These are phyloP conservation scores for Eupithecia centaureata DNA, from an alignment of 2,888 invertebrate species.

Conservation along the genomic window DNA sequence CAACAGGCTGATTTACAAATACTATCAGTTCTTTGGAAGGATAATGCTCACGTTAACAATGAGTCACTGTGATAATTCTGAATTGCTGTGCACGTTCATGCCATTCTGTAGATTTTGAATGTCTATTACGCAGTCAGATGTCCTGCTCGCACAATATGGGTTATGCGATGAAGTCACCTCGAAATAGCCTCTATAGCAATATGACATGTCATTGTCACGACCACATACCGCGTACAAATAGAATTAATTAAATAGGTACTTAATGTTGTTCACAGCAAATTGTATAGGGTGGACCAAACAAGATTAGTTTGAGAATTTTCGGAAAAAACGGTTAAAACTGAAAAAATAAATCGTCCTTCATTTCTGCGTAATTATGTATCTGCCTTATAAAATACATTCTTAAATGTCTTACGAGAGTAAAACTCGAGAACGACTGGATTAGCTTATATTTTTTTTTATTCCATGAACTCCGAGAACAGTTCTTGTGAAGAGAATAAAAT, in stretches of 20 bases:
- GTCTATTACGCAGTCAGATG: constrained; percentile 29
- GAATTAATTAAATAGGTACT: not conserved
- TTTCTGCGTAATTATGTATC: no score
- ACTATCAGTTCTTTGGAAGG: constrained; percentile 41
- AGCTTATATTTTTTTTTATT: no score
- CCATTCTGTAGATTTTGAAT: constrained; percentile 40
- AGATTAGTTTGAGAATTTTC: no score
- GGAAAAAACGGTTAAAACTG: no score
- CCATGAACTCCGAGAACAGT: no score
- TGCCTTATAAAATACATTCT: no score
- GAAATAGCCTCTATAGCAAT: constrained; percentile 17
- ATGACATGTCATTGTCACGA: constrained; percentile 20
- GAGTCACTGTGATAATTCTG: constrained; percentile 38
- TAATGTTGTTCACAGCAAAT: not conserved
- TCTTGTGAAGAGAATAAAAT: no score
- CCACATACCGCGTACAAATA: constrained; percentile 12
- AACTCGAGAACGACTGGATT: no score
- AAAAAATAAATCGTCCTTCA: no score
- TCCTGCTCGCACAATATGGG: constrained; percentile 34
- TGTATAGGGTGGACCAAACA: no score
- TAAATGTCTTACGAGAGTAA: no score
- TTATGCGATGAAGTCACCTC: constrained; percentile 27
- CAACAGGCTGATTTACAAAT: constrained; percentile 43
- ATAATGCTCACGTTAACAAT: constrained; percentile 40
- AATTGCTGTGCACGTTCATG: constrained; percentile 38